Evolutionary conservation across 2,888 invertebrate species (phyloP).

Genomic region (Mesorhabditis belari): DNA sequence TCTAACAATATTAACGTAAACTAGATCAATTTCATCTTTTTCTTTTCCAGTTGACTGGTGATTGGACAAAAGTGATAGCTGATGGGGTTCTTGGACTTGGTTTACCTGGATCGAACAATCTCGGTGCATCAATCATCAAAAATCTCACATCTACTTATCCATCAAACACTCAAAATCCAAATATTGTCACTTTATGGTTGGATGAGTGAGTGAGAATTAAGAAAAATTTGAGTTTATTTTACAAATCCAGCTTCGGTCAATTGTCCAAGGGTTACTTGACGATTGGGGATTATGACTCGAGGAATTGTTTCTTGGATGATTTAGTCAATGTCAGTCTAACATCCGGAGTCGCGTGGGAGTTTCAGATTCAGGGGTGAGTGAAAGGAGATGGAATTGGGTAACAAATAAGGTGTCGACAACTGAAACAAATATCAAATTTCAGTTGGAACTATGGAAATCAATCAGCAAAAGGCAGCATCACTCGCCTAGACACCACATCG

Average conservation of each 20-base stretch:
- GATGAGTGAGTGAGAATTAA: neutral
- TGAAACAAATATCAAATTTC: neutral
- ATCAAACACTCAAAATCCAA: neutral
- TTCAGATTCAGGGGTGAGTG: neutral
- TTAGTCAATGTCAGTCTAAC: neutral
- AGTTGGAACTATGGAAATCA: neutral
- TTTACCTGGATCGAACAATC: neutral
- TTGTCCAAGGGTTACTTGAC: neutral
- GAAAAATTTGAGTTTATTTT: neutral
- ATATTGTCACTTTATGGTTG: neutral
- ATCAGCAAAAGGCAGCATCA: neutral
- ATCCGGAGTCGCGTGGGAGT: neutral
- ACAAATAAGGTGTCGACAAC: neutral
- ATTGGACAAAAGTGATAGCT: neutral
- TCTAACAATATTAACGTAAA: too few species aligned
- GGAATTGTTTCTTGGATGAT: neutral
- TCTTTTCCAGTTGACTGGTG: neutral
- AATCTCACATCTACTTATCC: neutral
- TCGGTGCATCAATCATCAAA: neutral
- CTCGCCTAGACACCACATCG: neutral
- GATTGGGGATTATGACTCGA: neutral
- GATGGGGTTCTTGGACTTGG: neutral
- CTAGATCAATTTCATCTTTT: too few species aligned
- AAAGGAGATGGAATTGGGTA: neutral
- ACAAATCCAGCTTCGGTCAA: neutral